Evolutionary conservation across 2,797 vertebrate genomes (phyloP).

Genomic region (Anguilla obscura): DNA sequence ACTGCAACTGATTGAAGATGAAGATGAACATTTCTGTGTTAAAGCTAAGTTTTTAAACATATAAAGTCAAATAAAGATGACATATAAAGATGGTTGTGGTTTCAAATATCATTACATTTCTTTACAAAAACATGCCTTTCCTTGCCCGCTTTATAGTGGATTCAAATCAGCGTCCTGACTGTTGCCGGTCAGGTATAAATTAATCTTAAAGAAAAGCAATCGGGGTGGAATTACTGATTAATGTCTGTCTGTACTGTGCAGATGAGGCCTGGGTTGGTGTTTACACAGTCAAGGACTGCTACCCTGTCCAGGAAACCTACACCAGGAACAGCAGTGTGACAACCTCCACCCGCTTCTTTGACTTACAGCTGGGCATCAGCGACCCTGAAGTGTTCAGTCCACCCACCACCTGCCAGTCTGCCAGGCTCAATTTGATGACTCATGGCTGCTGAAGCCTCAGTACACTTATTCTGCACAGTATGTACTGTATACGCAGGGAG

Average conservation of each 20-base stretch:
- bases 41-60: background rate
- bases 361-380: slow-evolving; percentile 85
- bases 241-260: slow-evolving; percentile 49
- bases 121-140: background rate
- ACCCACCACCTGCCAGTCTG: slow-evolving; percentile 81
- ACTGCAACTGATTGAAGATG: background rate
- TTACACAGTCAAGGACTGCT: slow-evolving; percentile 93
- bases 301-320: slow-evolving; percentile 93
- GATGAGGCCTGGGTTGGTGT: slow-evolving; percentile 94
- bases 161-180: no score
- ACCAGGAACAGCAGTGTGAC: slow-evolving; percentile 87
- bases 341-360: slow-evolving; percentile 89
- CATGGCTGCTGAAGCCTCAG: slow-evolving; percentile 67
- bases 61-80: background rate
- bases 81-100: background rate
- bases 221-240: no score
- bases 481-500: no score
- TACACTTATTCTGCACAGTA: no score
- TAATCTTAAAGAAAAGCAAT: no score
- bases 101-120: slow-evolving; percentile 11
- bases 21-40: background rate
- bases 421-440: slow-evolving; percentile 65
- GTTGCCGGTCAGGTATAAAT: no score
- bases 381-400: slow-evolving; percentile 88
- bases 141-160: background rate